phyloP scores from a whole-genome alignment of 2,113 vertebrate species.

The Corapipo altera region DNA sequence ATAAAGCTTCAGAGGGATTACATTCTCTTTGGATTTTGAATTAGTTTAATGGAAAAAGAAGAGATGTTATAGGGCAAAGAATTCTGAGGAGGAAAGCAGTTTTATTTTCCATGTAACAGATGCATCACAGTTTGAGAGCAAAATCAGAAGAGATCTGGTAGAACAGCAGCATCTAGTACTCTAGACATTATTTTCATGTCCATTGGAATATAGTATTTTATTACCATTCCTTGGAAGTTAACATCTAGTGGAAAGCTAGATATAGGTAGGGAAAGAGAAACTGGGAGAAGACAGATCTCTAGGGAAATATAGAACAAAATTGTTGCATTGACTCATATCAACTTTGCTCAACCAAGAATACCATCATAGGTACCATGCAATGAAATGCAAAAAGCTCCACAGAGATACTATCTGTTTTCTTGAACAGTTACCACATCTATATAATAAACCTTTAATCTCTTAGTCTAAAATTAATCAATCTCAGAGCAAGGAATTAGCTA shows the following conservation, averaged over 20 bases:
- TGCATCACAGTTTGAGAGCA: neutral
- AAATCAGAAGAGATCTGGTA: neutral
- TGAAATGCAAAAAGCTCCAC: neutral
- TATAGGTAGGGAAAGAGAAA: neutral
- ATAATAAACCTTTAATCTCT: neutral
- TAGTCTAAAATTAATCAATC: neutral
- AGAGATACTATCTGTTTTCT: neutral
- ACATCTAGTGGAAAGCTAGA: neutral
- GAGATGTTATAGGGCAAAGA: neutral
- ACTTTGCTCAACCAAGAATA: neutral
- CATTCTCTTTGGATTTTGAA: neutral
- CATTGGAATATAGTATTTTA: neutral
- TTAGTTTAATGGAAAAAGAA: neutral
- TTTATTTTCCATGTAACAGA: neutral
- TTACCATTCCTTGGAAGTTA: neutral
- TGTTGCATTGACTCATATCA: neutral
- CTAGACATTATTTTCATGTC: neutral
- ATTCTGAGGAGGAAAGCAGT: neutral
- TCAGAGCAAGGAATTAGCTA: neutral
- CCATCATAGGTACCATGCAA: neutral
- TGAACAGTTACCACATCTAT: neutral
- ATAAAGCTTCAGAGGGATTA: neutral
- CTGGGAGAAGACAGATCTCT: neutral
- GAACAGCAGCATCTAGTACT: neutral
- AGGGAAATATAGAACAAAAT: neutral